Percentiles rank a stretch among this genome's conserved stretches.
phyloP scores from a whole-genome alignment of 2,888 invertebrate species.

The Eristalinus aeneus region DNA sequence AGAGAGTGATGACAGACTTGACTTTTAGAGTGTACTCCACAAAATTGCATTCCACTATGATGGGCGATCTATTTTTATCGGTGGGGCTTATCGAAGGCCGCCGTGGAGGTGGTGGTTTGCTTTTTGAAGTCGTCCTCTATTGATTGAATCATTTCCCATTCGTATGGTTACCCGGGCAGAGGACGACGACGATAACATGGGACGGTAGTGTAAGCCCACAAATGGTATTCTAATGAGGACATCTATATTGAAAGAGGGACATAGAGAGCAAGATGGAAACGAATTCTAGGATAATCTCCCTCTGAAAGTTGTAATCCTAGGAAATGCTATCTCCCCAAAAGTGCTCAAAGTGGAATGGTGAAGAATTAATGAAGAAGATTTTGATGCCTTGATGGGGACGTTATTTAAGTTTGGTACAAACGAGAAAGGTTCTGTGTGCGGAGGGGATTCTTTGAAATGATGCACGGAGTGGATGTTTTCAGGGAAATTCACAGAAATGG shows the following conservation, averaged over 20 bases:
- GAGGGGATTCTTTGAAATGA: background rate
- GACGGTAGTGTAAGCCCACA: background rate
- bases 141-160: background rate
- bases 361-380: background rate
- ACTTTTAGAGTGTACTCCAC: conserved; percentile 5
- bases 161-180: background rate
- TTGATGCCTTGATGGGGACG: background rate
- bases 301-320: background rate
- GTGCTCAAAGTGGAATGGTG: too few relatives aligned
- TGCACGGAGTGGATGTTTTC: too few relatives aligned
- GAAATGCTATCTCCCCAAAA: background rate
- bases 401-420: background rate
- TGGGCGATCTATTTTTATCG: conserved; percentile 1
- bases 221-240: background rate
- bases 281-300: background rate
- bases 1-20: background rate
- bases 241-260: background rate
- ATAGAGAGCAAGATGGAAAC: too few relatives aligned
- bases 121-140: background rate
- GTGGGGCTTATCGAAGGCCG: background rate
- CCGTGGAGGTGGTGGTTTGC: background rate
- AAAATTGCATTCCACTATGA: conserved; percentile 6
- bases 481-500: too few relatives aligned
- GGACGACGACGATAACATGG: too few relatives aligned
- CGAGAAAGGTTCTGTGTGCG: too few relatives aligned